Base-by-base conservation (phyloP, 2,113 vertebrate species). In the Lycocorax pyrrhopterus region DNA sequence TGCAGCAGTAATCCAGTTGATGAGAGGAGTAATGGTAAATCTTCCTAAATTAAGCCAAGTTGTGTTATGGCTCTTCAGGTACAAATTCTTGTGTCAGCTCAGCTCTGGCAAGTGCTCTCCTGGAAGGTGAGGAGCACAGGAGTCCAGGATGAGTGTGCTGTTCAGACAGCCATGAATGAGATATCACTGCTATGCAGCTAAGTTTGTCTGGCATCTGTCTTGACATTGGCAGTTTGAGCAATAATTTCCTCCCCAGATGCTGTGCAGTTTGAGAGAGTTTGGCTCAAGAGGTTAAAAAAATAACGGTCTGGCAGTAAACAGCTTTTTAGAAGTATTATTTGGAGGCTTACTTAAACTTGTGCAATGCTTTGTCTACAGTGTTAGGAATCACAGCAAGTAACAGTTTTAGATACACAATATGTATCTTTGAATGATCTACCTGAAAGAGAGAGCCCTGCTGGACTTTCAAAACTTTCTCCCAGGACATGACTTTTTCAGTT, bases 231-330 rank as follows among this genome's bases (percentile, higher is more conserved):
- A 88, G 43, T 78, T 87, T 32, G 86, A 87, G 77, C 60, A 82
- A 75, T 89, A 93, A 94, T 96, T 96, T 96, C 92, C 94, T 94
- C 77, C 53, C 80, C 93, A 96, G 92, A 96, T 95, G 94, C 85
- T 90, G 41, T 77, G 59, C 59, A 95, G 73, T 75, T 92, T 63
- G 80, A 89, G 56, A 75, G 6, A 89, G 16, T 93, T 96, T 95
- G 94, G 84, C 95, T 85, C 86, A 85, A 95, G 89, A 94, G 94
- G 89, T 96, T 96, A 97, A 87, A 87, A 95, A 96, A 96, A 96
- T 78, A 96, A 88, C 5, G 17, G 60, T 78, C 64, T 96, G 92
- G 85, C 94, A 95, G 83, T 90, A 93, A 96, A 90, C 69, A 93
- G 76, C 39, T 76, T 78, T 94, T 89, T 32, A 81, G 80, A 96